Evolutionary conservation across 2,888 invertebrate genomes (phyloP).

Genomic region (Orchestes rusci): DNA sequence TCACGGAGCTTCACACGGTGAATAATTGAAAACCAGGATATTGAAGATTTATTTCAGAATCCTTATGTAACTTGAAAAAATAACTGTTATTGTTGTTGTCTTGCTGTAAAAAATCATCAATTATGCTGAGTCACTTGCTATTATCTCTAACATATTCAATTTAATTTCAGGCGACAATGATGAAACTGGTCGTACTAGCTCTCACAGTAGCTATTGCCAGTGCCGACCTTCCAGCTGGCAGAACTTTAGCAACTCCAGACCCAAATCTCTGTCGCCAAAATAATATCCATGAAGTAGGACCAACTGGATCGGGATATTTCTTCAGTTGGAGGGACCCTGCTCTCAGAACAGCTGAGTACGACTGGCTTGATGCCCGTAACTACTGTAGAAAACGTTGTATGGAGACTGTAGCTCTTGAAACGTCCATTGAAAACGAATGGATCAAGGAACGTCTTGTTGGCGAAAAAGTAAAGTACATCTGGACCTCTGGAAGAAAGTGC

Average conservation of each 20-base stretch:
- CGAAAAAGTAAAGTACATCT: slow-evolving; percentile 83
- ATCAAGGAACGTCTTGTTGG: slow-evolving; percentile 71
- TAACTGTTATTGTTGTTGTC: no score
- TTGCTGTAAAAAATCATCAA: no score
- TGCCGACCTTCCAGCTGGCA: slow-evolving; percentile 18
- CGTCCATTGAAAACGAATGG: slow-evolving; percentile 81
- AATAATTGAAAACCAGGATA: no score
- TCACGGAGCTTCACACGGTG: no score
- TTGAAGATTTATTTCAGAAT: no score
- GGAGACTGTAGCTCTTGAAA: slow-evolving; percentile 82
- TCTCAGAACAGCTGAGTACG: slow-evolving; percentile 66
- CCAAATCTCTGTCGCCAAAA: slow-evolving; percentile 11
- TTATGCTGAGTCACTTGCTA: no score
- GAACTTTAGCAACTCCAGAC: slow-evolving; percentile 16
- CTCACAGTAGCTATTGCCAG: slow-evolving; percentile 4
- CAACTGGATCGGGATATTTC: slow-evolving; percentile 57
- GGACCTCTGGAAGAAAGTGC: slow-evolving; percentile 85
- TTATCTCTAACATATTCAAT: background rate
- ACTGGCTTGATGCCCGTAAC: slow-evolving; percentile 80
- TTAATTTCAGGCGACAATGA: slow-evolving; percentile 8
- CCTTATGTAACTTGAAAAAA: no score
- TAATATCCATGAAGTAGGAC: slow-evolving; percentile 20
- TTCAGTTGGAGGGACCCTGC: slow-evolving; percentile 80
- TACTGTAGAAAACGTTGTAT: slow-evolving; percentile 83
- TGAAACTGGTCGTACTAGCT: slow-evolving; percentile 7